Evolutionary conservation across 2,113 vertebrate genomes (phyloP).

Genomic region (Barnardius zonarius): DNA sequence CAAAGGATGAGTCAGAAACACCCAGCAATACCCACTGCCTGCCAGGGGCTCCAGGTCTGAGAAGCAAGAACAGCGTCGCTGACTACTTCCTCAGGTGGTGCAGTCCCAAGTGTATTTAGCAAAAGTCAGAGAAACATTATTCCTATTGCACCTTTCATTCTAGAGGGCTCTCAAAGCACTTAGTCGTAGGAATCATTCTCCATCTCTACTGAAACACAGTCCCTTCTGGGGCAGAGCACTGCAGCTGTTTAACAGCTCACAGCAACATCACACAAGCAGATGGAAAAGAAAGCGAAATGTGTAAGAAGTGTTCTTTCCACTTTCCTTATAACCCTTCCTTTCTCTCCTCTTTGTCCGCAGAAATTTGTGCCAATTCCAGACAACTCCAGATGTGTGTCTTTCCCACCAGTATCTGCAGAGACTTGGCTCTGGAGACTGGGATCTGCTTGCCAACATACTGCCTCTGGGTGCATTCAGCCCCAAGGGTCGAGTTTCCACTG

Average conservation of each 20-base stretch:
- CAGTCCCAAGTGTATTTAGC: not conserved
- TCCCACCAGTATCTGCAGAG: conserved; percentile 31
- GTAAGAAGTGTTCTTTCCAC: conserved; percentile 10
- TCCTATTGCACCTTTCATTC: not conserved
- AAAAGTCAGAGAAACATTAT: not conserved
- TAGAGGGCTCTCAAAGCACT: not conserved
- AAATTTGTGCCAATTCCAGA: conserved; percentile 16
- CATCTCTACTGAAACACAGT: not conserved
- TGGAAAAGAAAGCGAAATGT: conserved; percentile 33
- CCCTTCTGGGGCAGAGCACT: not conserved
- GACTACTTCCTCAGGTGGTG: not conserved
- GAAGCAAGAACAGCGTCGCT: not conserved
- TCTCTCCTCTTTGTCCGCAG: not conserved
- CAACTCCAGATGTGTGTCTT: conserved; percentile 8
- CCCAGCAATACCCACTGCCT: not conserved
- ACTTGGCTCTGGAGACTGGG: not conserved
- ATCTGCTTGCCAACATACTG: not conserved
- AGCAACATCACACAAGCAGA: conserved; percentile 22
- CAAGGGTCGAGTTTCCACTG: not conserved
- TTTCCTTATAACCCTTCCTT: conserved; percentile 26
- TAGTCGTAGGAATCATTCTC: not conserved
- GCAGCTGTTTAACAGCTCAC: conserved; percentile 24
- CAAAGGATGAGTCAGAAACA: not conserved
- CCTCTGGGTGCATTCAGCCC: not conserved
- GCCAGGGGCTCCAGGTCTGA: not conserved